Percentiles rank a stretch among this genome's conserved stretches.
These are phyloP conservation scores for Hydriomena furcata DNA, from an alignment of 2,888 invertebrate genomes.

Conservation along the genomic window DNA sequence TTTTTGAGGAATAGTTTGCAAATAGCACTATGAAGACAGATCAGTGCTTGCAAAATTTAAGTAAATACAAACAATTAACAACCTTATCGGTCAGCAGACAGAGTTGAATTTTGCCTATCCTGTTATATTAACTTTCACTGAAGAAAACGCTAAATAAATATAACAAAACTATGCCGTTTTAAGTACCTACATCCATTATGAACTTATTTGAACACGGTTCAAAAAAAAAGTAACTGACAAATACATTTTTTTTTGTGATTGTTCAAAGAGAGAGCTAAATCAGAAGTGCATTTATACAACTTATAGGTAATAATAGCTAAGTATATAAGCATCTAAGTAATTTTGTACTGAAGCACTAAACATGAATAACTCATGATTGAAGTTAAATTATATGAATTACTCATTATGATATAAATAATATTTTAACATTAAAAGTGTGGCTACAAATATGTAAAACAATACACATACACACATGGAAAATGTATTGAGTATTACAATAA, in stretches of 20 bases:
- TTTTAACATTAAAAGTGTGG: constrained; percentile 16
- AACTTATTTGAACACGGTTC: background rate
- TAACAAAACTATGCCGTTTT: too few relatives aligned
- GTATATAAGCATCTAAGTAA: too few relatives aligned
- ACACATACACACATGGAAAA: constrained; percentile 23
- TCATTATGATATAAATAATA: constrained; percentile 17
- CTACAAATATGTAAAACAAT: constrained; percentile 5
- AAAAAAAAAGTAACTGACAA: background rate
- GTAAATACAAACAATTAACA: background rate
- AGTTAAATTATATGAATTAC: background rate
- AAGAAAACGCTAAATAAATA: too few relatives aligned
- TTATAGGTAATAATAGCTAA: background rate
- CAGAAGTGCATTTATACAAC: background rate
- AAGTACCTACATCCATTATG: background rate
- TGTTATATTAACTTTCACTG: background rate
- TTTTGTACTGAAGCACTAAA: background rate
- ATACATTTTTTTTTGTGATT: background rate
- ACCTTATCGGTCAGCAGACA: background rate
- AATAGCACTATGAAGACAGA: background rate
- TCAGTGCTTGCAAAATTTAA: background rate
- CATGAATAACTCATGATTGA: constrained; percentile 5
- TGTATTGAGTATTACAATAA: constrained; percentile 34
- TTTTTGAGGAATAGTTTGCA: too few relatives aligned
- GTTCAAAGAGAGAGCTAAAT: constrained; percentile 5
- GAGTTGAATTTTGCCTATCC: too few relatives aligned